Evolutionary conservation across 2,797 vertebrate species (phyloP).

Genomic region (Erpetoichthys calabaricus): DNA sequence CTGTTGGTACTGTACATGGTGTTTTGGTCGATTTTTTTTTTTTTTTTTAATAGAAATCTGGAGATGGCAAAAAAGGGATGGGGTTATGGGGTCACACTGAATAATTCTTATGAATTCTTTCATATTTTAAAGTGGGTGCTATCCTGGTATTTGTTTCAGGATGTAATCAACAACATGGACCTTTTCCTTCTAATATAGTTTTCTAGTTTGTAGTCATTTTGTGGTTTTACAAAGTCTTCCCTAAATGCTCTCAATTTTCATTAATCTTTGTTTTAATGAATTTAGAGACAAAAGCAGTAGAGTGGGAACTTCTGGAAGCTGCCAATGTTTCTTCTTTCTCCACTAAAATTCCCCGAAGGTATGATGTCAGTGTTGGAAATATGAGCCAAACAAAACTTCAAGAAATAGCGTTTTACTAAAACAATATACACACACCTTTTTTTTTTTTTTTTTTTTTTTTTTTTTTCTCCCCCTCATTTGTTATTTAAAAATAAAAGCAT

Average conservation of each 20-base stretch:
- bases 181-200: constrained; percentile 3
- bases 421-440: not conserved
- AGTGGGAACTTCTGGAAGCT: constrained; percentile 46
- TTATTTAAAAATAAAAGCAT: constrained; percentile 43
- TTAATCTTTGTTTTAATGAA: constrained; percentile 48
- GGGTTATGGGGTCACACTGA: too few relatives aligned
- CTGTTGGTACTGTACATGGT: too few relatives aligned
- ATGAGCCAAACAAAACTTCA: too few relatives aligned
- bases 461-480: not conserved
- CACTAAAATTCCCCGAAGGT: constrained; percentile 35
- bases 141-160: too few relatives aligned
- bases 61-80: too few relatives aligned
- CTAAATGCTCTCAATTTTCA: constrained; percentile 30
- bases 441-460: constrained; percentile 6
- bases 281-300: constrained; percentile 51
- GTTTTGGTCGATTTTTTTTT: too few relatives aligned
- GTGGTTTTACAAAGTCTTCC: constrained; percentile 25
- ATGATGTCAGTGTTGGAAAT: constrained; percentile 4
- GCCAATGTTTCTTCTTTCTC: constrained; percentile 57
- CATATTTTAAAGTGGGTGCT: too few relatives aligned
- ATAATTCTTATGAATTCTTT: too few relatives aligned
- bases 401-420: too few relatives aligned
- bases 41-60: too few relatives aligned
- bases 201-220: constrained; percentile 16
- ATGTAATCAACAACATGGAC: too few relatives aligned